phyloP scores from a whole-genome alignment of 2,113 vertebrate genomes.

The Pheucticus melanocephalus region DNA sequence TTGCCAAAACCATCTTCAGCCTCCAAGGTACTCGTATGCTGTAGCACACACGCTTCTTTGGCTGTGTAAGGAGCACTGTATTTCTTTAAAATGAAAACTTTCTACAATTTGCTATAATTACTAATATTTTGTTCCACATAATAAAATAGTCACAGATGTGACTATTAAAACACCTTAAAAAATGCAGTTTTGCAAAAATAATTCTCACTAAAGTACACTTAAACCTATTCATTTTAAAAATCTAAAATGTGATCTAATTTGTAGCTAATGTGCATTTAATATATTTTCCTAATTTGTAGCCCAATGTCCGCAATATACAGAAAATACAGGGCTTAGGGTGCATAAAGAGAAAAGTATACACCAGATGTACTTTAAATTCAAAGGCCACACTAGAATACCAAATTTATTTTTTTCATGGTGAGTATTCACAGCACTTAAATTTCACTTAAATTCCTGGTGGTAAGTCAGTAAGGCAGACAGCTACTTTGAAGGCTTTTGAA shows the following conservation, averaged over 20 bases:
- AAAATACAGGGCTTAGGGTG: neutral
- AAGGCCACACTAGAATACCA: neutral
- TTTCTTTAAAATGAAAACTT: neutral
- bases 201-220: neutral
- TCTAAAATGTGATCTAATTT: neutral
- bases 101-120: neutral
- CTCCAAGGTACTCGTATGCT: neutral
- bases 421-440: neutral
- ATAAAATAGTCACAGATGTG: neutral
- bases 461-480: neutral
- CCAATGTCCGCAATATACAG: neutral
- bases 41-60: neutral
- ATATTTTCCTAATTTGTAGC: neutral
- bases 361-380: neutral
- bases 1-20: neutral
- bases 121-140: neutral
- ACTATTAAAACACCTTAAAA: neutral
- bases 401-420: neutral
- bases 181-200: neutral
- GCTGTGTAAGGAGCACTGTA: neutral
- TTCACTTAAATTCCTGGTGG: neutral
- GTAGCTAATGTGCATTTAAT: neutral
- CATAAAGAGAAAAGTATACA: neutral
- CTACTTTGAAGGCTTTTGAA: neutral
- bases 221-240: neutral